Percentiles rank a stretch among this genome's conserved stretches.
Evolutionary conservation across 2,797 vertebrate genomes (phyloP).

Genomic region (Sebastes variabilis): DNA sequence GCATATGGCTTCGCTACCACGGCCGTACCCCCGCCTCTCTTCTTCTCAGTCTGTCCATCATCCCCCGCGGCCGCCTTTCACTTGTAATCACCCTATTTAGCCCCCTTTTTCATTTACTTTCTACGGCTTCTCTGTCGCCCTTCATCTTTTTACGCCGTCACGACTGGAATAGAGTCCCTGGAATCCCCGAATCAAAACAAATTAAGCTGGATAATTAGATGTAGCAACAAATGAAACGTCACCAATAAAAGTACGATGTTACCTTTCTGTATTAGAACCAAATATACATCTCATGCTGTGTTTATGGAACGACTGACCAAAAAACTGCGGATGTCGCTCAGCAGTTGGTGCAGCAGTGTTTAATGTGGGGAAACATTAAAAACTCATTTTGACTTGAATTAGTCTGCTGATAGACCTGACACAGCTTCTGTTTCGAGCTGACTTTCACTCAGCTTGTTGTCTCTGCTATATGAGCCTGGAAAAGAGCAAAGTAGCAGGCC

Average conservation of each 20-base stretch:
- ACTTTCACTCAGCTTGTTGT: slow-evolving; percentile 51
- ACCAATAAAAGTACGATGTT: slow-evolving; percentile 30
- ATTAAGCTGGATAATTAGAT: slow-evolving; percentile 67
- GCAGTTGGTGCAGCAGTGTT: neutral
- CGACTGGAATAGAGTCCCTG: slow-evolving; percentile 47
- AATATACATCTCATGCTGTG: slow-evolving; percentile 7
- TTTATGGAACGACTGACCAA: neutral
- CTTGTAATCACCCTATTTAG: slow-evolving; percentile 66
- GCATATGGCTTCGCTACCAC: slow-evolving; percentile 59
- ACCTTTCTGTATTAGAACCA: slow-evolving; percentile 13
- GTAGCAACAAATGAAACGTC: slow-evolving; percentile 55
- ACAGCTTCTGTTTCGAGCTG: slow-evolving; percentile 15
- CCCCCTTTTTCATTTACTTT: slow-evolving; percentile 61
- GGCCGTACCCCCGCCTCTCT: slow-evolving; percentile 47
- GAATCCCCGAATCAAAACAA: slow-evolving; percentile 68
- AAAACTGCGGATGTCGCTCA: neutral
- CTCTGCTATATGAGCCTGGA: slow-evolving; percentile 59
- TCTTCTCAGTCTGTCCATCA: slow-evolving; percentile 67
- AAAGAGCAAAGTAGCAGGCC: slow-evolving; percentile 76
- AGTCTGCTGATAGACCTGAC: slow-evolving; percentile 17
- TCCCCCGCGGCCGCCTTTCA: slow-evolving; percentile 73
- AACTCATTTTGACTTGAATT: slow-evolving; percentile 16
- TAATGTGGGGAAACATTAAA: slow-evolving; percentile 14
- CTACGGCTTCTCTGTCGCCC: slow-evolving; percentile 60
- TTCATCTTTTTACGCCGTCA: slow-evolving; percentile 69